These are phyloP conservation scores for Oconnorella tubifera DNA, from an alignment of 2,888 invertebrate genomes.

Conservation along the genomic window DNA sequence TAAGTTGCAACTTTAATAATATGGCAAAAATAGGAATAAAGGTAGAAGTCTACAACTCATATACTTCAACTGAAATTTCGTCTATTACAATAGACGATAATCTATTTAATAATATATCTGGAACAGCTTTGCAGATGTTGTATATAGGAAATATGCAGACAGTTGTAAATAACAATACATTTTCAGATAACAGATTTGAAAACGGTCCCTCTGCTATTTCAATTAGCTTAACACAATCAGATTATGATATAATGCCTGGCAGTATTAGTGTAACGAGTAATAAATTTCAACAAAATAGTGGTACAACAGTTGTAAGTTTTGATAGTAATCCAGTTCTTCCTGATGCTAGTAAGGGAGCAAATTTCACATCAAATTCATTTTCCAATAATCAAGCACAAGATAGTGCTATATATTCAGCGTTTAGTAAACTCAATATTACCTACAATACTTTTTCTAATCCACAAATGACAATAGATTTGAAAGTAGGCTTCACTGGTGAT, in stretches of 20 bases:
- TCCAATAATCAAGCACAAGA: constrained; percentile 8
- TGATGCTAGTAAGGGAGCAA: neutral
- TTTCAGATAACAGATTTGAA: constrained; percentile 15
- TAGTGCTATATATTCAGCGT: constrained; percentile 6
- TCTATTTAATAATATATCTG: constrained; percentile 5
- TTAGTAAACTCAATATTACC: constrained; percentile 3
- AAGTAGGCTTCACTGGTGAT: constrained; percentile 7
- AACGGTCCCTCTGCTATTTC: too few relatives aligned
- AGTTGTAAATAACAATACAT: constrained; percentile 12
- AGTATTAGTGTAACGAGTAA: constrained; percentile 9
- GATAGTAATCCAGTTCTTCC: neutral
- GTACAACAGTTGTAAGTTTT: constrained; percentile 10
- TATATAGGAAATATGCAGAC: constrained; percentile 4
- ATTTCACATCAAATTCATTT: constrained; percentile 15
- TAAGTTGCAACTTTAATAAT: too few relatives aligned
- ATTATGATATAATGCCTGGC: neutral
- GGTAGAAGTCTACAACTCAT: too few relatives aligned
- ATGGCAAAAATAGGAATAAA: too few relatives aligned
- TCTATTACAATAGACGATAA: constrained; percentile 12
- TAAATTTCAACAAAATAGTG: constrained; percentile 13
- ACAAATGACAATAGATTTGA: constrained; percentile 8
- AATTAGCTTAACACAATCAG: neutral
- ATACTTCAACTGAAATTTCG: too few relatives aligned
- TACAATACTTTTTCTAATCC: constrained; percentile 21
- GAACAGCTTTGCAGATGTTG: constrained; percentile 9